Conservation (phyloP, 2,888 invertebrate genomes). For the Scrobipalpa atriplicella region DNA sequence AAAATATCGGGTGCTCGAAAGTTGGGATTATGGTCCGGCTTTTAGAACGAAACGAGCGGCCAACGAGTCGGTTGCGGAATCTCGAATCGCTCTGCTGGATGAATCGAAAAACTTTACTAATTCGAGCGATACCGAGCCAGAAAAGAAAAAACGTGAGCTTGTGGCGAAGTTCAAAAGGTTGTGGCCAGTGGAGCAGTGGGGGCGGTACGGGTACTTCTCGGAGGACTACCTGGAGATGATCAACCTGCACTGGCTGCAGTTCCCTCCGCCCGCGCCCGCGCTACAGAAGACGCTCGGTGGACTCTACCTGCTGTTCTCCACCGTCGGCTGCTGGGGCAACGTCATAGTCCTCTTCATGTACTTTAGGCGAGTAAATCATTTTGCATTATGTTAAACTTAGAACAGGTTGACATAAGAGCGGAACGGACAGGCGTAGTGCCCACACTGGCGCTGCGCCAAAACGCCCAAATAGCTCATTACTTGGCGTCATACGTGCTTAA, state of each 20-base stretch:
- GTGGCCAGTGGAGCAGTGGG: constrained; percentile 80
- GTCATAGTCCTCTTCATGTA: constrained; percentile 88
- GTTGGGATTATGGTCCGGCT: background rate
- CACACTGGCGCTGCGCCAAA: constrained; percentile 3
- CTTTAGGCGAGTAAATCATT: constrained; percentile 75
- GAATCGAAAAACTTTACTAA: constrained; percentile 13
- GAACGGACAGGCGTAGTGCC: background rate
- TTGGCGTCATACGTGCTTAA: constrained; percentile 19
- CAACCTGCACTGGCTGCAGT: constrained; percentile 88
- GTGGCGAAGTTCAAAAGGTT: constrained; percentile 60
- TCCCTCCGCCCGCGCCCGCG: constrained; percentile 82
- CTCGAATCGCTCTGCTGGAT: constrained; percentile 13
- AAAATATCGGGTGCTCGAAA: background rate
- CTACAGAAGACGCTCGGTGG: constrained; percentile 84
- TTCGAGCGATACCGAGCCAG: constrained; percentile 16
- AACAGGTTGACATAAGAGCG: background rate
- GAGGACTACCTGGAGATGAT: constrained; percentile 83
- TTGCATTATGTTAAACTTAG: background rate
- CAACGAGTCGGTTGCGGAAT: constrained; percentile 15
- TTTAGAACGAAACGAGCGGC: constrained; percentile 26
- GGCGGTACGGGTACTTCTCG: constrained; percentile 77
- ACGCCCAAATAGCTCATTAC: constrained; percentile 19
- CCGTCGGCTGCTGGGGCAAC: constrained; percentile 88
- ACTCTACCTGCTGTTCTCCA: constrained; percentile 84
- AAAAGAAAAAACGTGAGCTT: constrained; percentile 48